Conservation (phyloP, 2,888 invertebrate genomes). For the Bruchidius siliquastri region DNA sequence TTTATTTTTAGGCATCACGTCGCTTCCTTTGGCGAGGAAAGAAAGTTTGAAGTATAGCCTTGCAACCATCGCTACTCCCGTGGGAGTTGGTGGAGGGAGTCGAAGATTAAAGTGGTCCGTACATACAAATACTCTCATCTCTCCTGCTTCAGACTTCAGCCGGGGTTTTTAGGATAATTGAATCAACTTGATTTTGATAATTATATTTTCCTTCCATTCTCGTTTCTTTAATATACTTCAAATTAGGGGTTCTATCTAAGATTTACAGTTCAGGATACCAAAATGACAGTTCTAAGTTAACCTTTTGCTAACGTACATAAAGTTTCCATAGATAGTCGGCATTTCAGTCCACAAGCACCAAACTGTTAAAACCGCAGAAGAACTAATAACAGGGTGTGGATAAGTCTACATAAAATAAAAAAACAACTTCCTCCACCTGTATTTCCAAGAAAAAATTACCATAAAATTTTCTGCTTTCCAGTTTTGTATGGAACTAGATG, state of each 20-base stretch:
- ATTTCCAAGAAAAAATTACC: no score
- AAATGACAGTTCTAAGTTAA: no score
- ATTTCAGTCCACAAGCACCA: no score
- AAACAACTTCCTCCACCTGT: no score
- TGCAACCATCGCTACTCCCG: slow-evolving; percentile 6
- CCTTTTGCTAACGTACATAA: no score
- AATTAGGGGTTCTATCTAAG: not conserved
- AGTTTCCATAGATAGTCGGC: no score
- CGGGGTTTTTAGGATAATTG: slow-evolving; percentile 20
- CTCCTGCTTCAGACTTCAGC: slow-evolving; percentile 10
- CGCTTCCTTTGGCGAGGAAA: slow-evolving; percentile 17
- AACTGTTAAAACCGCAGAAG: no score
- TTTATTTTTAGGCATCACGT: slow-evolving; percentile 14
- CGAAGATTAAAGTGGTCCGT: slow-evolving; percentile 23
- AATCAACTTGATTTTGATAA: slow-evolving; percentile 20
- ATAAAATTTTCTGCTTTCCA: no score
- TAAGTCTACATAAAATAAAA: no score
- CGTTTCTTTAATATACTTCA: not conserved
- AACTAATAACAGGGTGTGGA: no score
- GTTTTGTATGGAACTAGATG: no score
- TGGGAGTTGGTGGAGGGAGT: slow-evolving; percentile 15
- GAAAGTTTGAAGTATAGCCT: slow-evolving; percentile 24
- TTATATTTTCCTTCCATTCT: slow-evolving; percentile 18
- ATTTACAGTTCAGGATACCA: not conserved
- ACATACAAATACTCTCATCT: slow-evolving; percentile 25